Percentiles rank a stretch among this genome's conserved stretches.
phyloP scores from a whole-genome alignment of 1,140 invertebrate genomes.

The Eupristina koningsbergeri region DNA sequence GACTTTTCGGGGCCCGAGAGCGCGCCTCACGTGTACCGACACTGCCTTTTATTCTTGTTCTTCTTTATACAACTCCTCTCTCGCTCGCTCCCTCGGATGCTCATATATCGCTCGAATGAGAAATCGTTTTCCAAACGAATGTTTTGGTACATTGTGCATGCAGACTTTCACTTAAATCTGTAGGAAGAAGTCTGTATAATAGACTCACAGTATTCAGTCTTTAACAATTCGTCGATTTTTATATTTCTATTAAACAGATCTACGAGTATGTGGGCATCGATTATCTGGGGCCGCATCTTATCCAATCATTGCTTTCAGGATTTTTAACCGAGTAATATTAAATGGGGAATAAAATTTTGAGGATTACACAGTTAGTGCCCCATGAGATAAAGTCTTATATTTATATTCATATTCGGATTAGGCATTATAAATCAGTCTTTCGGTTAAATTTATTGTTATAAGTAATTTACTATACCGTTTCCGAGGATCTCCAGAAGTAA shows the following conservation, averaged over 20 bases:
- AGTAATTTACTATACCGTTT: too few relatives aligned
- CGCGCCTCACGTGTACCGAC: slow-evolving; percentile 21
- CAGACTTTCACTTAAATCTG: slow-evolving; percentile 1
- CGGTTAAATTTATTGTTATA: not conserved
- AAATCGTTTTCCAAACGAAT: not conserved
- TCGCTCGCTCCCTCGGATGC: not conserved
- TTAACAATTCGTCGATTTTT: not conserved
- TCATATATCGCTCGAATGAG: not conserved
- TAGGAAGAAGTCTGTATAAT: not conserved
- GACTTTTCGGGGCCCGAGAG: slow-evolving; percentile 5
- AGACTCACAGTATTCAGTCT: not conserved
- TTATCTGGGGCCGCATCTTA: not conserved
- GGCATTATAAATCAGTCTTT: not conserved
- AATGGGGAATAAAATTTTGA: not conserved
- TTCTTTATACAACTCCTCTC: not conserved
- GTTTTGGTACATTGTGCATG: slow-evolving; percentile 3
- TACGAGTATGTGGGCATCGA: not conserved
- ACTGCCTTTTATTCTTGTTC: slow-evolving; percentile 13
- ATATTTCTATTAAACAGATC: not conserved
- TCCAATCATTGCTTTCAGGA: not conserved
- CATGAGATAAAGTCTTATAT: not conserved
- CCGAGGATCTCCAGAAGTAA: too few relatives aligned
- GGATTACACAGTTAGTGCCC: not conserved
- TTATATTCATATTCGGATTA: not conserved
- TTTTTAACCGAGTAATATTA: not conserved